Evolutionary conservation across 2,797 vertebrate species (phyloP).

Genomic region (Channa striata): DNA sequence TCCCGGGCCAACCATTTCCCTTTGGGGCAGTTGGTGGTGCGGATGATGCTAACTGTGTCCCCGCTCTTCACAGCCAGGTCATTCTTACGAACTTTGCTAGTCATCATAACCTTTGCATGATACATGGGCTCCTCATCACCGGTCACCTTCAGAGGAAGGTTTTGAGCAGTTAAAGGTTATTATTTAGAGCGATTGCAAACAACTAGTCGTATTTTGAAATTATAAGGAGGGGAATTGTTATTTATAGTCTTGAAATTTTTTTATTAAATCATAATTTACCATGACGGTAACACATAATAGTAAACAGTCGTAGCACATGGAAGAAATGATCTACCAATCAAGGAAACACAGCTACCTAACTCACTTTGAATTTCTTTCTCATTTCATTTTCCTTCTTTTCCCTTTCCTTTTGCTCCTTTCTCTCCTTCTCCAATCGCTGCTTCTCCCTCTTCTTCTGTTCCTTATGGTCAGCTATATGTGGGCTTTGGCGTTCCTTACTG

Average conservation of each 20-base stretch:
- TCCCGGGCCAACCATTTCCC: constrained; percentile 83
- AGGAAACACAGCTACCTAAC: constrained; percentile 7
- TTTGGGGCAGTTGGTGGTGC: constrained; percentile 78
- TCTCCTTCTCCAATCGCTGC: constrained; percentile 83
- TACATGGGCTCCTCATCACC: constrained; percentile 78
- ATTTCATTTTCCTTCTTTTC: constrained; percentile 84
- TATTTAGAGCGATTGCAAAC: background rate
- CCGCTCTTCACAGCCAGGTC: constrained; percentile 77
- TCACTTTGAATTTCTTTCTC: constrained; percentile 86
- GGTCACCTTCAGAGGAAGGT: constrained; percentile 77
- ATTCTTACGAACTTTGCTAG: constrained; percentile 78
- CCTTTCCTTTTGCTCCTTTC: constrained; percentile 82
- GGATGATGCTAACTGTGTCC: constrained; percentile 78
- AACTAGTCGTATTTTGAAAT: background rate
- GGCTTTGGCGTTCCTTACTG: constrained; percentile 75
- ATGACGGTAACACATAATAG: background rate
- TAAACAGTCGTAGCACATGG: background rate
- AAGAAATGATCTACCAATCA: background rate
- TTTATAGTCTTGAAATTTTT: background rate
- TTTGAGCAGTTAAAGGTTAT: background rate
- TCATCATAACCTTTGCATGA: constrained; percentile 72
- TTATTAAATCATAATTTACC: background rate
- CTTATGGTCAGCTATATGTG: constrained; percentile 72
- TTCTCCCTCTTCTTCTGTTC: constrained; percentile 83
- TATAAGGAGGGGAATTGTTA: background rate